Conservation (phyloP, 2,888 invertebrate species). For the Drosophila pseudotalamancana region DNA sequence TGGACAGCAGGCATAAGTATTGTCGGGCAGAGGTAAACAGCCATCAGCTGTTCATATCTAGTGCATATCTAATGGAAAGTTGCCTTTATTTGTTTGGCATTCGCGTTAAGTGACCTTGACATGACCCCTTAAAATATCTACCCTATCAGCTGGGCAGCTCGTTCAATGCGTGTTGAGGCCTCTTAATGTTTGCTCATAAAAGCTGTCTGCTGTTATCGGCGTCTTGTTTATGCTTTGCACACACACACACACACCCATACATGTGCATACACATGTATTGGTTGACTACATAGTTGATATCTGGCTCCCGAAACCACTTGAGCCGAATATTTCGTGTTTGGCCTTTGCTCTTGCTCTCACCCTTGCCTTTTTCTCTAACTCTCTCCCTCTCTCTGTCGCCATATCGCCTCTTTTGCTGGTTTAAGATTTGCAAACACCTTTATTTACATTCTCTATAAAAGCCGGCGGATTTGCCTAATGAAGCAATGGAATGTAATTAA, state of each 20-base stretch:
- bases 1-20: no score
- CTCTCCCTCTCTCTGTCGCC: background rate
- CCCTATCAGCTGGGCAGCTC: conserved; percentile 15
- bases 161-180: background rate
- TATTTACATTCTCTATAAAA: conserved; percentile 5
- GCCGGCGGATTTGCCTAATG: conserved; percentile 14
- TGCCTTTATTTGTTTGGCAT: background rate
- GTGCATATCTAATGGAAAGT: background rate
- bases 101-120: conserved; percentile 51
- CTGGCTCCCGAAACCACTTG: background rate
- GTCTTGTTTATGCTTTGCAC: background rate
- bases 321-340: conserved; percentile 1
- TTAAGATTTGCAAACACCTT: no score
- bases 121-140: conserved; percentile 44
- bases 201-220: conserved; percentile 10
- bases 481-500: background rate
- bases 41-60: no score
- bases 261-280: background rate
- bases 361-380: background rate
- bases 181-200: conserved; percentile 7
- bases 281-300: background rate
- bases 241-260: background rate
- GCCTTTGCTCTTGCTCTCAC: background rate
- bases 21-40: no score
- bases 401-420: background rate